Conservation (phyloP, 2,888 invertebrate species). For the Orthosia gracilis region DNA sequence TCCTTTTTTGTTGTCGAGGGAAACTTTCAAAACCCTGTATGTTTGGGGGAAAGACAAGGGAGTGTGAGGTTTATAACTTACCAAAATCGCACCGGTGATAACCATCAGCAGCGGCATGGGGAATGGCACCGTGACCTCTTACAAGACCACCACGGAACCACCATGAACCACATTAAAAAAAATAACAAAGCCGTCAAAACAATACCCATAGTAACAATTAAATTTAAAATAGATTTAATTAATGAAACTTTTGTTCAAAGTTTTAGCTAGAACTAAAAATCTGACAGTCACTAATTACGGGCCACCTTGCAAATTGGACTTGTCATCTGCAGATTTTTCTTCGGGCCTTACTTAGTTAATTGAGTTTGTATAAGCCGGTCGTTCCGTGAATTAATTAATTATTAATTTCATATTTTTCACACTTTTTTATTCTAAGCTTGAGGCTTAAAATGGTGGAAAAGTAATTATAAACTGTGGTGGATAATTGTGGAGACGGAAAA, state of each 20-base stretch:
- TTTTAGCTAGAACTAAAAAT: constrained; percentile 59
- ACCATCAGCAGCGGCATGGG: too few species aligned
- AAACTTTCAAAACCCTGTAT: too few species aligned
- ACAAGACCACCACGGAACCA: too few species aligned
- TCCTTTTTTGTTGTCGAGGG: too few species aligned
- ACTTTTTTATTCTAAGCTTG: constrained; percentile 54
- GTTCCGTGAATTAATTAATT: constrained; percentile 68
- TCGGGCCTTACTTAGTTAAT: constrained; percentile 58
- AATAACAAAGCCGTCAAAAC: constrained; percentile 25
- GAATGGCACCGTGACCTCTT: too few species aligned
- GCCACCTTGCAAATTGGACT: constrained; percentile 67
- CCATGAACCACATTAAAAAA: background rate
- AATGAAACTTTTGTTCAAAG: constrained; percentile 55
- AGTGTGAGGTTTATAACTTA: too few species aligned
- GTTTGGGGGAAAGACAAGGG: too few species aligned
- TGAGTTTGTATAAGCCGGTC: constrained; percentile 54
- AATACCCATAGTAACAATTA: constrained; percentile 34
- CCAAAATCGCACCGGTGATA: too few species aligned
- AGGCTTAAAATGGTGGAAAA: constrained; percentile 25
- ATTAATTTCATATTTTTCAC: constrained; percentile 71
- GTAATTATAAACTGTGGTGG: constrained; percentile 13
- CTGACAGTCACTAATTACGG: constrained; percentile 67
- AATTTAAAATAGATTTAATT: constrained; percentile 46
- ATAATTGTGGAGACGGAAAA: background rate
- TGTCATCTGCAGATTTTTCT: constrained; percentile 68